These are phyloP conservation scores for Drosophila mimica DNA, from an alignment of 2,888 invertebrate species.

Conservation along the genomic window DNA sequence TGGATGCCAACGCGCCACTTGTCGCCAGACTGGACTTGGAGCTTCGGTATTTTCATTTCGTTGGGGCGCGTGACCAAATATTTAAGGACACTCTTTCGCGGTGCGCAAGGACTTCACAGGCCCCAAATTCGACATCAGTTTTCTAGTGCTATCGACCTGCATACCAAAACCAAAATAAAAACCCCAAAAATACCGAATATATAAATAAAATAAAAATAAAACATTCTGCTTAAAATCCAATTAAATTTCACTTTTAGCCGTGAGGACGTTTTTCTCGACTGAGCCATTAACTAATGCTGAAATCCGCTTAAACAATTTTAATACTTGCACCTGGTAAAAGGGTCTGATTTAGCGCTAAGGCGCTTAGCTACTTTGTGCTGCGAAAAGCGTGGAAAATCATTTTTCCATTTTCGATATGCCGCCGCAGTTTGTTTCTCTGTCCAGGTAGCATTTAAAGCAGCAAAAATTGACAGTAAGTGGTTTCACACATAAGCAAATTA, in stretches of 20 bases:
- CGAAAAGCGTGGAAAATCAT: constrained; percentile 22
- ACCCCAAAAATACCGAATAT: neutral
- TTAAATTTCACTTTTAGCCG: constrained; percentile 58
- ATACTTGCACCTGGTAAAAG: constrained; percentile 68
- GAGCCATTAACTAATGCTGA: constrained; percentile 75
- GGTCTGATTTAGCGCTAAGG: constrained; percentile 50
- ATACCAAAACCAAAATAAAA: constrained; percentile 27
- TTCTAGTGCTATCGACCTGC: constrained; percentile 61
- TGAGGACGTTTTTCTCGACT: constrained; percentile 31
- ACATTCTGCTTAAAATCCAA: constrained; percentile 58
- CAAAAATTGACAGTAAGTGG: constrained; percentile 39
- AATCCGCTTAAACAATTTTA: constrained; percentile 75
- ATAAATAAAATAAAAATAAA: neutral
- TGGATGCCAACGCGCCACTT: constrained; percentile 47
- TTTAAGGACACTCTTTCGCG: constrained; percentile 66
- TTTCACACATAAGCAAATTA: constrained; percentile 50
- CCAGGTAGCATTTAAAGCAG: constrained; percentile 3
- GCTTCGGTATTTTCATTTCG: constrained; percentile 50
- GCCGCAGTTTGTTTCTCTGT: neutral
- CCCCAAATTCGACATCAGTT: constrained; percentile 45
- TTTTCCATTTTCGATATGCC: constrained; percentile 23
- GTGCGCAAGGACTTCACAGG: constrained; percentile 36
- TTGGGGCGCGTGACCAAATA: constrained; percentile 75
- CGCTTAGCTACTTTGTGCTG: constrained; percentile 32
- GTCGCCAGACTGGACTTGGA: constrained; percentile 17